Conservation (phyloP, 2,797 vertebrate genomes). For the Momotus momota region DNA sequence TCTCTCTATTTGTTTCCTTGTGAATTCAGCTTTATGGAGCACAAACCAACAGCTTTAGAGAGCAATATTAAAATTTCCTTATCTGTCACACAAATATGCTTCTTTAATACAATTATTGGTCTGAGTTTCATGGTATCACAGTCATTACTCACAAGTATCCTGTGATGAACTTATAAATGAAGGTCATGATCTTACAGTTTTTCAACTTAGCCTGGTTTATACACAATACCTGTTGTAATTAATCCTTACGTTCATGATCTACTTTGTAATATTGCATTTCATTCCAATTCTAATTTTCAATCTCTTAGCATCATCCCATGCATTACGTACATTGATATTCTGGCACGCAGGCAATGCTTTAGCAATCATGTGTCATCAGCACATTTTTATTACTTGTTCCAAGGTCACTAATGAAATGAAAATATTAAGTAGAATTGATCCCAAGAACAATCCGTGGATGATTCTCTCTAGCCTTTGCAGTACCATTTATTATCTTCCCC, state of each 20-base stretch:
- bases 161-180: neutral
- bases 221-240: neutral
- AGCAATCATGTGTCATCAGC: neutral
- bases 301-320: neutral
- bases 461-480: neutral
- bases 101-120: neutral
- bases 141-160: neutral
- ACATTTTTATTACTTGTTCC: slow-evolving; percentile 33
- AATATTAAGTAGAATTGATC: slow-evolving; percentile 29
- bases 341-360: neutral
- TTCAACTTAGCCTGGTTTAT: neutral
- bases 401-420: slow-evolving; percentile 48
- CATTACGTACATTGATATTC: neutral
- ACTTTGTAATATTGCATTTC: neutral
- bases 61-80: neutral
- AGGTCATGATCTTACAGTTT: neutral
- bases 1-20: neutral
- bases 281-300: slow-evolving; percentile 1
- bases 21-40: neutral
- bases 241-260: neutral
- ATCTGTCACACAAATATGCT: neutral
- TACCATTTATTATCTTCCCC: neutral
- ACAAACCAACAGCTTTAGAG: neutral
- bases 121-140: neutral
- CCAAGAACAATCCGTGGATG: neutral